phyloP scores from a whole-genome alignment of 2,113 vertebrate genomes.

The Forbesichthys papilliferus region DNA sequence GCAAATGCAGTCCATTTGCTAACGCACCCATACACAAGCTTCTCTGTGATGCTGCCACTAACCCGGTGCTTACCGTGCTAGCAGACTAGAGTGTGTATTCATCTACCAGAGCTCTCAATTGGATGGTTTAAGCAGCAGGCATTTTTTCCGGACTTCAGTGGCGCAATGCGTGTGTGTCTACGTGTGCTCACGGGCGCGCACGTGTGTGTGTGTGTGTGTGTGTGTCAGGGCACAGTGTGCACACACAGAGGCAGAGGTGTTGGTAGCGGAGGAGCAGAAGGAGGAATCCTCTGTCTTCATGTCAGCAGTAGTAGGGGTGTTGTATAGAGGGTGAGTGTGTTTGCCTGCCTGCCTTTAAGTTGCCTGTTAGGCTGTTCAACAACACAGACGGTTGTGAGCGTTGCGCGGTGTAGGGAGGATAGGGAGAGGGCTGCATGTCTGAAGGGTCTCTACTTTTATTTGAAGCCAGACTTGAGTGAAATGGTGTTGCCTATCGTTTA shows the following conservation, averaged over 20 bases:
- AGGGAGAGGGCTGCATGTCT: not conserved
- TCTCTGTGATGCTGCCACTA: slow-evolving; percentile 18
- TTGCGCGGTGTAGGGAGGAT: not conserved
- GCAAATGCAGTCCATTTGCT: no score
- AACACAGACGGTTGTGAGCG: no score
- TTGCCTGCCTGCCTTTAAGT: slow-evolving; percentile 15
- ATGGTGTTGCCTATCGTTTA: no score
- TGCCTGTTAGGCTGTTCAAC: not conserved
- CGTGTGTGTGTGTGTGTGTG: slow-evolving; percentile 8
- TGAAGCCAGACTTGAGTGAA: not conserved
- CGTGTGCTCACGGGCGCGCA: not conserved
- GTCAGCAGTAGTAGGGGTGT: slow-evolving; percentile 54
- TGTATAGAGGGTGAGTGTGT: slow-evolving; percentile 62
- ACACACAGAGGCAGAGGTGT: slow-evolving; percentile 38
- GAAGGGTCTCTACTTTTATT: not conserved
- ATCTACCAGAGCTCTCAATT: slow-evolving; percentile 10
- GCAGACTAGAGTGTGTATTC: not conserved
- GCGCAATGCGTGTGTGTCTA: not conserved
- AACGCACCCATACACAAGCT: not conserved
- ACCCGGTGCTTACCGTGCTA: slow-evolving; percentile 12
- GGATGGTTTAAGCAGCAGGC: not conserved
- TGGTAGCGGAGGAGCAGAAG: slow-evolving; percentile 41
- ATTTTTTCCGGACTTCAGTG: not conserved
- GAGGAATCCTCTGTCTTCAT: slow-evolving; percentile 50
- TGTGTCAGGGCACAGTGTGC: slow-evolving; percentile 25